Percentiles rank a stretch among this genome's conserved stretches.
phyloP scores from a whole-genome alignment of 2,797 vertebrate genomes.

The Tinamus major region DNA sequence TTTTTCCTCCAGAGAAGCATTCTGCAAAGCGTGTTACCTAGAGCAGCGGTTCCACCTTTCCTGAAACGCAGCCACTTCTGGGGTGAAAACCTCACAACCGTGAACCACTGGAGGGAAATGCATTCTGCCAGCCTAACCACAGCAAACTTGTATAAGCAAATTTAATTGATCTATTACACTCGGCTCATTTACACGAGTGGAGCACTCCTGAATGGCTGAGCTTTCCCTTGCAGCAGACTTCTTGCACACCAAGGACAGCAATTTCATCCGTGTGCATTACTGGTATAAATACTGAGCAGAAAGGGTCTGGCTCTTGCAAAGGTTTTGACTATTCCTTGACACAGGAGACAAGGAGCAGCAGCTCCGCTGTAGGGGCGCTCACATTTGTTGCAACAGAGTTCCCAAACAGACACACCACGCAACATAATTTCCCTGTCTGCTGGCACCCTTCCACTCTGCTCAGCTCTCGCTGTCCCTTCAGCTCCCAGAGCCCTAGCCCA shows the following conservation, averaged over 20 bases:
- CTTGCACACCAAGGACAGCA: not conserved
- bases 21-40: not conserved
- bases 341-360: not conserved
- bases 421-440: constrained; percentile 44
- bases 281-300: not conserved
- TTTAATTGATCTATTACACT: not conserved
- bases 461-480: constrained; percentile 20
- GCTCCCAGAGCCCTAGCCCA: constrained; percentile 40
- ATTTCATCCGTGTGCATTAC: not conserved
- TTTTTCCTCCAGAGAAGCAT: not conserved
- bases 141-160: not conserved
- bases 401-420: not conserved
- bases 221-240: not conserved
- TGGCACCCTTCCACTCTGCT: constrained; percentile 35
- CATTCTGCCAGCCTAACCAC: constrained; percentile 19
- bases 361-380: not conserved
- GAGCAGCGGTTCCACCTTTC: not conserved
- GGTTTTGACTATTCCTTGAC: constrained; percentile 25
- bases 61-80: not conserved
- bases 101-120: not conserved
- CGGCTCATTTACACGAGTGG: not conserved
- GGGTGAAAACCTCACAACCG: not conserved
- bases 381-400: constrained; percentile 41
- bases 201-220: not conserved
- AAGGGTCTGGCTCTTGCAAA: not conserved